Conservation (phyloP, 1,140 invertebrate species). For the Papilio xuthus region DNA sequence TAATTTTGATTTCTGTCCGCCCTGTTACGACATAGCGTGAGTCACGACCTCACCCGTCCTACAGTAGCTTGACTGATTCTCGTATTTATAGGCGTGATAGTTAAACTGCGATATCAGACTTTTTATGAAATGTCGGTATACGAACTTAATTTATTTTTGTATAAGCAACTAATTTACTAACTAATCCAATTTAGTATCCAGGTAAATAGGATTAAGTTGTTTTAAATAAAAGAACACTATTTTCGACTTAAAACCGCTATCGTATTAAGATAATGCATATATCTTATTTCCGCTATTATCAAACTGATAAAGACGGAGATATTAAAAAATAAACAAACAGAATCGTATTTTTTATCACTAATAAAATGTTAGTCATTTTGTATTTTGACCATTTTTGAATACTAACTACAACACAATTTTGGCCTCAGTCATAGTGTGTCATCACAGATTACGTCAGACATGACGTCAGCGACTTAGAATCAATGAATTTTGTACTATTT, state of each 20-base stretch:
- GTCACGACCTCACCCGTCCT: slow-evolving; percentile 21
- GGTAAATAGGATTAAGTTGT: no score
- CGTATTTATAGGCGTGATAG: slow-evolving; percentile 10
- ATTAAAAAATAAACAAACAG: no score
- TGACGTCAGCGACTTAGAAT: slow-evolving; percentile 10
- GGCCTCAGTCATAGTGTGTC: not conserved
- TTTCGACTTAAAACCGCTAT: no score
- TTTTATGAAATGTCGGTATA: not conserved
- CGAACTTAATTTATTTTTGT: not conserved
- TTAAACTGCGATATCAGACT: not conserved
- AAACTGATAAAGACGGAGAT: no score
- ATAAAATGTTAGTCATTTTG: not conserved
- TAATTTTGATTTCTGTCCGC: slow-evolving; percentile 9
- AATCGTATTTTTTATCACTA: no score
- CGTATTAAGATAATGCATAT: no score
- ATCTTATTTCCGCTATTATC: no score
- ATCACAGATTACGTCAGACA: not conserved
- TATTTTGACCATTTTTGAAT: not conserved
- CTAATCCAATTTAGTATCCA: no score
- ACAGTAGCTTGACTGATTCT: slow-evolving; percentile 30
- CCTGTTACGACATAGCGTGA: slow-evolving; percentile 5
- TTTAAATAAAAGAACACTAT: no score
- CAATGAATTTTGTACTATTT: not conserved
- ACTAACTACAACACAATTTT: slow-evolving; percentile 15
- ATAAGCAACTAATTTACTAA: no score